Evolutionary conservation across 2,797 vertebrate genomes (phyloP), one percentile per base, ranked within the genome.

Genomic region (Fundulus diaphanus): DNA sequence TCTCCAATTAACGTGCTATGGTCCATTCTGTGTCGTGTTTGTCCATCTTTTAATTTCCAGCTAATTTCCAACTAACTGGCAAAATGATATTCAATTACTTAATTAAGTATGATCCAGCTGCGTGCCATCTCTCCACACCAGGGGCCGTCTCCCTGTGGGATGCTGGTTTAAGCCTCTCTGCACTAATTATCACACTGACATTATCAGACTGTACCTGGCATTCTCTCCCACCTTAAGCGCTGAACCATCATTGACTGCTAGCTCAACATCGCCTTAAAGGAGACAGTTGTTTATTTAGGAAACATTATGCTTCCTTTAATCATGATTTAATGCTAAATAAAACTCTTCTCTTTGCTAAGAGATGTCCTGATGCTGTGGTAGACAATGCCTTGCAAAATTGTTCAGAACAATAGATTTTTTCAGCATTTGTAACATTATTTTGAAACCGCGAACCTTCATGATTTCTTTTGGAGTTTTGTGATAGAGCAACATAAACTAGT

Each of bases 31-130:
- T 89, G 87, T 84, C 73, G 85, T 90, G 73, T 93, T 95, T 94
- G 91, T 90, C 90, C 82, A 63, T 81, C 76, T 85, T 95, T 95
- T 94, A 90, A 93, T 94, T 92, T 86, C 85, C 82, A 81, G 78
- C 89, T 93, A 95, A 94, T 94, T 95, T 92, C 91, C 92, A 95
- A 88, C 89, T 90, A 94, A 93, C 93, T 92, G 94, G 92, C 79
- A 81, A 95, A 94, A 93, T 92, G 93, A 94, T 94, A 92, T 88
- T 94, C 90, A 92, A 94, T 96, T 96, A 92, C 92, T 94, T 96
- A 95, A 95, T 94, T 94, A 95, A 94, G 93, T 90, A 89, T 93
- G 91, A 95, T 96, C 90, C 95, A 96, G 93, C 93, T 95, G 93
- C 90, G 95, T 95, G 93, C 88, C 93, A 91, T 89, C 93, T 93